Base-by-base conservation (phyloP, 2,113 vertebrate genomes). In the Caranx ignobilis region DNA sequence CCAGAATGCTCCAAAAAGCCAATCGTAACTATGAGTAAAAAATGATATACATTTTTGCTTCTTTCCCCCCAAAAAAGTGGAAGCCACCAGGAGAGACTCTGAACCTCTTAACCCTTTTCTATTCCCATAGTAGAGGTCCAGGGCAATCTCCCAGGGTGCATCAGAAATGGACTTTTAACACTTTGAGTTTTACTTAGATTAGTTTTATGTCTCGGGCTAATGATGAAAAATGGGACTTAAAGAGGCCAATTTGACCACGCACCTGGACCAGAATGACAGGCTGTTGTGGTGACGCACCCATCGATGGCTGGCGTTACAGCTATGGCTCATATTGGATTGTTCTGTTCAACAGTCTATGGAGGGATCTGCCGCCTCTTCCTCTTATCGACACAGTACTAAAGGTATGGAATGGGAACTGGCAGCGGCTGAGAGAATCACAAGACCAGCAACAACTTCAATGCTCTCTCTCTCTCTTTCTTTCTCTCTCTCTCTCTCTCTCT, bases 161-260 rank as follows among this genome's bases (percentile, higher is more conserved):
- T 52, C 77, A 41, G 61, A 70, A 89, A 89, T 89, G 68, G 86
- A 86, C 91, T 91, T 86, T 82, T 76, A 84, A 85, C 79, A 79
- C 71, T 80, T 82, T 77, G 75, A 84, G 85, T 86, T 79, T 89
- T 86, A 91, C 82, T 89, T 91, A 90, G 80, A 90, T 86, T 88
- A 91, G 82, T 84, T 92, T 91, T 81, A 90, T 75, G 91, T 92
- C 90, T 77, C 62, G 21, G 59, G 76, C 90, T 94, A 94, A 93
- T 93, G 85, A 91, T 89, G 92, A 94, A 90, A 91, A 92, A 92
- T 92, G 90, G 86, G 84, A 71, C 75, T 74, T 84, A 92, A 87
- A 84, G 86, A 82, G 80, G 81, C 83, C 81, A 75, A 77, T 88
- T 26, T 79, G 73, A 81, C 77, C 84, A 62, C 13, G 47, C 78